Conservation (phyloP, 2,797 vertebrate species). For the Vireo griseus region DNA sequence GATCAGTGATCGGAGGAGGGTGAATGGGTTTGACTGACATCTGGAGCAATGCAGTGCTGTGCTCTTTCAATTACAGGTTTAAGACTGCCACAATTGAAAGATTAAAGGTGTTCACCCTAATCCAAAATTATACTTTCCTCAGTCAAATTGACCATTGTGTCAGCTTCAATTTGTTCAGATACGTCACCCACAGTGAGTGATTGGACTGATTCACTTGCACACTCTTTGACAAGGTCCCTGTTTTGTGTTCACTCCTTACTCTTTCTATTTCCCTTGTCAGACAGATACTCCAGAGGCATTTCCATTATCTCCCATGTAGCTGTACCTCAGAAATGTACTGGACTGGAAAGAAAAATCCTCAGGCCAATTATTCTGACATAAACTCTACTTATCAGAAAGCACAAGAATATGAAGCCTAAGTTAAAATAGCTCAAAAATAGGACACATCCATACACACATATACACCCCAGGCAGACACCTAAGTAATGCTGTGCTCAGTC, state of each 20-base stretch:
- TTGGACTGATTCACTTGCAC: conserved; percentile 23
- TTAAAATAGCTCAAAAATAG: conserved; percentile 59
- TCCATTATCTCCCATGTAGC: conserved; percentile 43
- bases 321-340: conserved; percentile 55
- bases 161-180: conserved; percentile 33
- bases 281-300: conserved; percentile 53
- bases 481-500: background rate
- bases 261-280: conserved; percentile 28
- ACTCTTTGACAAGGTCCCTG: conserved; percentile 32
- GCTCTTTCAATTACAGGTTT: conserved; percentile 55
- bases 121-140: conserved; percentile 45
- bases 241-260: conserved; percentile 41
- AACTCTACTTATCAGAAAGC: conserved; percentile 60
- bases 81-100: conserved; percentile 31
- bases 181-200: conserved; percentile 4
- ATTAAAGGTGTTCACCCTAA: conserved; percentile 53
- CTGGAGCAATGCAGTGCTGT: background rate
- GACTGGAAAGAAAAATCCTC: conserved; percentile 48
- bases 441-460: background rate
- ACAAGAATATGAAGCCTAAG: conserved; percentile 45
- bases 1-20: conserved; percentile 14
- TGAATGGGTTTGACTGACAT: conserved; percentile 5
- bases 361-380: conserved; percentile 59
- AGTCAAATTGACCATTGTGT: conserved; percentile 37
- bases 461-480: background rate